Conservation (phyloP, 2,888 invertebrate species). For the Trilocha varians region DNA sequence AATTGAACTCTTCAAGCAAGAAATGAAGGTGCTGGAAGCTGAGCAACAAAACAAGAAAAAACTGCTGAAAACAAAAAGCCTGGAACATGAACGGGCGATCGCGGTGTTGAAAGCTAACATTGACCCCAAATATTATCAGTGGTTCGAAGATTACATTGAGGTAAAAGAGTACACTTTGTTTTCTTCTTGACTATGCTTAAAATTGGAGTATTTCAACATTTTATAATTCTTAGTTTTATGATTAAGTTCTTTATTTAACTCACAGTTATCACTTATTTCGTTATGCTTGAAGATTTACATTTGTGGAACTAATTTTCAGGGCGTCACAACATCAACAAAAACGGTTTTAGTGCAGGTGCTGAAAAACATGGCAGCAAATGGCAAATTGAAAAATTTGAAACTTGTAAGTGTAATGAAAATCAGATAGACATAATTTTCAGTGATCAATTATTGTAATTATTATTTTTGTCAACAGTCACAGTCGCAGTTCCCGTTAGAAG, state of each 20-base stretch:
- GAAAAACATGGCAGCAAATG: neutral
- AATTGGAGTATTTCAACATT: too few relatives aligned
- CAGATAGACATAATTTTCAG: too few relatives aligned
- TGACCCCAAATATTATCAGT: slow-evolving; percentile 2
- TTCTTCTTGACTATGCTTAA: too few relatives aligned
- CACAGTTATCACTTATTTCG: too few relatives aligned
- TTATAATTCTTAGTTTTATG: too few relatives aligned
- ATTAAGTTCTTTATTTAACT: too few relatives aligned
- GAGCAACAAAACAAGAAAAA: slow-evolving; percentile 26
- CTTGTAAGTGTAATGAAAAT: neutral
- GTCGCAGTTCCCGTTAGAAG: neutral
- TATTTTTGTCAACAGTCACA: neutral
- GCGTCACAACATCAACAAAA: neutral
- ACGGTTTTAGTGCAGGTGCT: neutral
- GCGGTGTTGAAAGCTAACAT: slow-evolving; percentile 2
- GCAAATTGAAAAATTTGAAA: neutral
- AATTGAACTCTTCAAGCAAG: slow-evolving; percentile 24
- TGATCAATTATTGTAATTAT: neutral
- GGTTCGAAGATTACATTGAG: slow-evolving; percentile 6
- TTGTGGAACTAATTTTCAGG: neutral
- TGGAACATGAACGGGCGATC: slow-evolving; percentile 21
- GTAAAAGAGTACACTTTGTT: too few relatives aligned
- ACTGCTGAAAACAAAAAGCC: slow-evolving; percentile 23
- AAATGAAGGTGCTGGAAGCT: slow-evolving; percentile 24
- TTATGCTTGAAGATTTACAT: too few relatives aligned